Evolutionary conservation across 1,140 invertebrate genomes (phyloP).

Genomic region (Delia radicum): DNA sequence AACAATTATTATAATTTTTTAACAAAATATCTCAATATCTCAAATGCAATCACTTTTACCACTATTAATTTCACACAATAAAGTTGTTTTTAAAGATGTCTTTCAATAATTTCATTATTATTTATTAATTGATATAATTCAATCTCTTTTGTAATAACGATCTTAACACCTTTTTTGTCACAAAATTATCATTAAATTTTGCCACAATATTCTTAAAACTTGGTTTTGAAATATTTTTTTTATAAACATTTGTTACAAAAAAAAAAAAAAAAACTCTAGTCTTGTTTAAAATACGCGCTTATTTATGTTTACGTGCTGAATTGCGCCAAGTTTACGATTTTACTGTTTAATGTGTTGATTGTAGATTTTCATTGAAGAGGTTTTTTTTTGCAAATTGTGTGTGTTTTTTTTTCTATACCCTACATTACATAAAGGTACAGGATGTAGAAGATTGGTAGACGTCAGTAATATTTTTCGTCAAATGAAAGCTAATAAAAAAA

Average conservation of each 20-base stretch:
- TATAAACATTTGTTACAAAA: too few species aligned
- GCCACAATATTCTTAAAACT: too few species aligned
- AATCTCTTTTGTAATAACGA: background rate
- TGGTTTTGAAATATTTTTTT: too few species aligned
- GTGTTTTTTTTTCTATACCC: background rate
- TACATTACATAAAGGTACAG: too few species aligned
- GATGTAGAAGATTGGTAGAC: too few species aligned
- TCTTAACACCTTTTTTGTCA: background rate
- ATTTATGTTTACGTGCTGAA: background rate
- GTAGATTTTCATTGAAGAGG: constrained; percentile 6
- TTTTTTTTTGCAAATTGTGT: background rate
- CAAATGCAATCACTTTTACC: too few species aligned
- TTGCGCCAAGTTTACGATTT: constrained; percentile 19
- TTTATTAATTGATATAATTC: background rate
- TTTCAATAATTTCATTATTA: background rate
- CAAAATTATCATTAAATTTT: background rate
- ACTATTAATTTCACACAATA: too few species aligned
- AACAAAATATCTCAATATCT: too few species aligned
- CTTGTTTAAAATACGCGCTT: constrained; percentile 1
- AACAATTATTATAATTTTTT: too few species aligned
- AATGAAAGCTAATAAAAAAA: too few species aligned
- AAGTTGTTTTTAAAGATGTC: too few species aligned
- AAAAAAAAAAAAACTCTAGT: background rate
- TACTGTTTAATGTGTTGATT: background rate
- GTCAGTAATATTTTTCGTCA: too few species aligned